Base-by-base conservation (phyloP, 2,888 invertebrate genomes). In the Dolichomitus sp. region DNA sequence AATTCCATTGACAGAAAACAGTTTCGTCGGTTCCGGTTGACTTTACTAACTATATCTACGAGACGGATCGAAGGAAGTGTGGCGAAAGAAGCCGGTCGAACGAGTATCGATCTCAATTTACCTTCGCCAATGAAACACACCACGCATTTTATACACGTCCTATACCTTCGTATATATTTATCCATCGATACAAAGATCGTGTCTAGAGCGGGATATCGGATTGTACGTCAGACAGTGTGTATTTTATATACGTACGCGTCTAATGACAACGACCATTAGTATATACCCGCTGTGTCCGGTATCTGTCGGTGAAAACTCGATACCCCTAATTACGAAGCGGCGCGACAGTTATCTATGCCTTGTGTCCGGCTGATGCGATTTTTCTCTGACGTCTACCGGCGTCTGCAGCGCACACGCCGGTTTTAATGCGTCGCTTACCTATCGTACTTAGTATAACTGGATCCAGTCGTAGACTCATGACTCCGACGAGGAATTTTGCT, bases 221-320 rank as follows among this genome's bases (percentile, higher is more conserved):
- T 70, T 42, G 27, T 40, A n/a, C 42, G 27, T 54, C 69, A 57
- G 42, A 37, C 42, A n/a, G 12, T 54, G 7, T 30, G 42, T 57
- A 70, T 57, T 57, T 37, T 37, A 37, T 42, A 69, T 74, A 50
- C 19, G 69, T 30, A 40, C 61, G 45, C 76, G 66, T 54, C 78
- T 81, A 76, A 80, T 76, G 82, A 80, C 82, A 82, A 73, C 72
- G 69, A 82, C 80, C 86, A 87, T 87, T 87, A 87, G 85, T 68
- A 61, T 72, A 61, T 6, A 73, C 80, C 40, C 23, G 23, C 45
- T 42, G 27, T 40, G 72, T 73, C 59, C 57, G 54, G 54, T 65
- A 6, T 52, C 33, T 19, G 40, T 40, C 50, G 70, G 65, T 69
- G 78, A 75, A 79, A 75, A 83, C 81, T 80, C 80, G 84, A 74